A percentile compares a stretch with the other conserved stretches of the same genome.
Conservation (phyloP, 2,888 invertebrate species). For the Sesia bembeciformis region DNA sequence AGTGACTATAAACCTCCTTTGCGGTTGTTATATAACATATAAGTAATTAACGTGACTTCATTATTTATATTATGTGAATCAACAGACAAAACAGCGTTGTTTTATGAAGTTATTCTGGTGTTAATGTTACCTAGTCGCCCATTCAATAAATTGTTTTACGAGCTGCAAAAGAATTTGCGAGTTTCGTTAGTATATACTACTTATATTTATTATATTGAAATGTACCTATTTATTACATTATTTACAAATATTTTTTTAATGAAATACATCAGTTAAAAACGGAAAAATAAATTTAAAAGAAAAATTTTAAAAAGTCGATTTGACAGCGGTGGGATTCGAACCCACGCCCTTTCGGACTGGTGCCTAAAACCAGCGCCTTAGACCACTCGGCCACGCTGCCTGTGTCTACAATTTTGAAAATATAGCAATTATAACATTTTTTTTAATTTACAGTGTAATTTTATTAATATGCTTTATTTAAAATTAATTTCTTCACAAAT, state of each 20-base stretch:
- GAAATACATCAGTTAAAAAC: slow-evolving; percentile 2
- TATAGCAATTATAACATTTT: not conserved
- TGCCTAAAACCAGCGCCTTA: slow-evolving; percentile 79
- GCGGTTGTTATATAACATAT: too few species aligned
- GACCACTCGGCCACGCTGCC: slow-evolving; percentile 81
- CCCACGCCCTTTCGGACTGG: slow-evolving; percentile 82
- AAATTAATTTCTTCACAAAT: not conserved
- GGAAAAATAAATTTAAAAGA: slow-evolving; percentile 1
- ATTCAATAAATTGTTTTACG: too few species aligned
- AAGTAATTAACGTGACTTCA: too few species aligned
- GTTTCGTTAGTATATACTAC: not conserved
- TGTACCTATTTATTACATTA: not conserved
- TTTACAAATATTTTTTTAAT: not conserved
- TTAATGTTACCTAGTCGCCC: too few species aligned
- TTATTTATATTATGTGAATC: too few species aligned
- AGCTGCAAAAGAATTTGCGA: too few species aligned
- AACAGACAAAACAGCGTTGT: too few species aligned
- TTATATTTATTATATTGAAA: not conserved
- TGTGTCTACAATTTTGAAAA: slow-evolving; percentile 1
- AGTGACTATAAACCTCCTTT: too few species aligned
- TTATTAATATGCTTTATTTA: not conserved
- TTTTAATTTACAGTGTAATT: not conserved
- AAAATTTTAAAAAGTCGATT: slow-evolving; percentile 39
- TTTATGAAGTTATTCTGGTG: too few species aligned
- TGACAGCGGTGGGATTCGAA: slow-evolving; percentile 81